Evolutionary conservation across 1,140 invertebrate genomes (phyloP).

Genomic region (Drosophila mayri): DNA sequence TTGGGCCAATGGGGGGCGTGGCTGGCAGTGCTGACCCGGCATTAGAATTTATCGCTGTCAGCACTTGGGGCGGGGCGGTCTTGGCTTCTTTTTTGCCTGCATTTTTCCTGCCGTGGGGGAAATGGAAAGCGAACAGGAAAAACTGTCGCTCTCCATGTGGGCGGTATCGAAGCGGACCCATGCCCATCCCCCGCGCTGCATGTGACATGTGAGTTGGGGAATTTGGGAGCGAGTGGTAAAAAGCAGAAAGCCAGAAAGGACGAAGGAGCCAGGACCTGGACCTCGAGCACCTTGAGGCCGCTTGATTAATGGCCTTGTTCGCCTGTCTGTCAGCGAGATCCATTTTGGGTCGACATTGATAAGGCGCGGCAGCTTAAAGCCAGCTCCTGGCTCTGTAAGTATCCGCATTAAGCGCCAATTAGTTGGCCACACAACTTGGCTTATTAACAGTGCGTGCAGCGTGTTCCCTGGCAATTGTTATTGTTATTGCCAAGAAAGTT

Average conservation of each 20-base stretch:
- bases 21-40: constrained; percentile 60
- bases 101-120: constrained; percentile 10
- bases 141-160: constrained; percentile 55
- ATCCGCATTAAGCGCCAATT: constrained; percentile 52
- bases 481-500: constrained; percentile 70
- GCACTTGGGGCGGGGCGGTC: constrained; percentile 52
- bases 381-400: constrained; percentile 26
- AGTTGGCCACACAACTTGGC: constrained; percentile 64
- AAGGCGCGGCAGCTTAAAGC: constrained; percentile 50
- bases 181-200: constrained; percentile 1
- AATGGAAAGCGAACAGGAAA: constrained; percentile 42
- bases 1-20: constrained; percentile 46
- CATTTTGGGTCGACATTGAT: constrained; percentile 72
- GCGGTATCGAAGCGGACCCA: constrained; percentile 24
- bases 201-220: constrained; percentile 62
- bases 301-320: constrained; percentile 78
- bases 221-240: constrained; percentile 13
- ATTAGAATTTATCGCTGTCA: constrained; percentile 83
- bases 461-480: constrained; percentile 64
- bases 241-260: constrained; percentile 26
- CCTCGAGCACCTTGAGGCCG: constrained; percentile 65
- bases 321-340: constrained; percentile 74
- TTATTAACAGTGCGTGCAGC: constrained; percentile 79
- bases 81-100: constrained; percentile 30
- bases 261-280: constrained; percentile 5